Evolutionary conservation across 2,797 vertebrate genomes (phyloP).

Genomic region (Syngnathus acus): DNA sequence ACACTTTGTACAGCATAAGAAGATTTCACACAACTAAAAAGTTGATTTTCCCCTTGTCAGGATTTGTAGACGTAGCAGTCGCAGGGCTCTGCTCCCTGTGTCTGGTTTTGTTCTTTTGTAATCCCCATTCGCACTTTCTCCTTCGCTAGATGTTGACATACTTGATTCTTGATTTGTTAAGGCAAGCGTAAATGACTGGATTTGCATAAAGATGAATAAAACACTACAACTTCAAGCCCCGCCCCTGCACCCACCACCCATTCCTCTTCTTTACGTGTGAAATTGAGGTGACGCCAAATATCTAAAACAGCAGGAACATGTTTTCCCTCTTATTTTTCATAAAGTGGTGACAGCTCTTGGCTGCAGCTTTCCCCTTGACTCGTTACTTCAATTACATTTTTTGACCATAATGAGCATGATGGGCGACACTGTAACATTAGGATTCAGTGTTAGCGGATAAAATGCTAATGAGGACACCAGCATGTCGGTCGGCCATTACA

Average conservation of each 20-base stretch:
- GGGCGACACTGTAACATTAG: neutral
- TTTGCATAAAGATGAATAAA: constrained; percentile 72
- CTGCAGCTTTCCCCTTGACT: constrained; percentile 8
- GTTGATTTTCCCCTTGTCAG: constrained; percentile 49
- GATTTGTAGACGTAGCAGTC: constrained; percentile 50
- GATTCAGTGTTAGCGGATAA: neutral
- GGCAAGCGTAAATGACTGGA: constrained; percentile 62
- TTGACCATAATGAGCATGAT: neutral
- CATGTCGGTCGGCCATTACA: constrained; percentile 1
- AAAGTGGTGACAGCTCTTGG: neutral
- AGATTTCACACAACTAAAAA: constrained; percentile 52
- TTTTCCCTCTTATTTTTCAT: constrained; percentile 18
- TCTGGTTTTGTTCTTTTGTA: constrained; percentile 55
- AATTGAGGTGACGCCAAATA: constrained; percentile 13
- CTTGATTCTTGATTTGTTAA: constrained; percentile 66
- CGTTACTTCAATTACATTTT: constrained; percentile 16
- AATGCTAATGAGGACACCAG: constrained; percentile 1
- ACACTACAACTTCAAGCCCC: constrained; percentile 58
- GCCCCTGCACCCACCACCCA: constrained; percentile 1
- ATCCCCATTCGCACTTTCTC: constrained; percentile 54
- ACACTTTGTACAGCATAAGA: constrained; percentile 50
- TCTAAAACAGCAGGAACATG: constrained; percentile 15
- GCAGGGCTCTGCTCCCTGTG: constrained; percentile 27
- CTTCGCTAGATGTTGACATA: constrained; percentile 60
- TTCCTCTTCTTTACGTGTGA: constrained; percentile 23